Conservation (phyloP, 2,797 vertebrate species). For the Pogonophryne albipinna region DNA sequence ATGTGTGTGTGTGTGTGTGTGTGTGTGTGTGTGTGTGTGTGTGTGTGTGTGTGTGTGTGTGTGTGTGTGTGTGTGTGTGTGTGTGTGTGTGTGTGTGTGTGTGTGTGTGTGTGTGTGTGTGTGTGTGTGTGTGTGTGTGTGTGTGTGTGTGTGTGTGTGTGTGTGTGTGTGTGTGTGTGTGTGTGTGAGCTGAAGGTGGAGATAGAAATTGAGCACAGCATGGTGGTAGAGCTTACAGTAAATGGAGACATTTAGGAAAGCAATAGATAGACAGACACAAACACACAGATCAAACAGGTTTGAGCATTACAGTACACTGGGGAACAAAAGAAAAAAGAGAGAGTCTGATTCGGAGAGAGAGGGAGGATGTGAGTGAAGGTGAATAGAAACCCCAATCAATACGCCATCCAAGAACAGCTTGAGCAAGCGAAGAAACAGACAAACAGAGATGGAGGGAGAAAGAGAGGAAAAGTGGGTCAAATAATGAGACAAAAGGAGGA, state of each 20-base stretch:
- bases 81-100: conserved; percentile 12
- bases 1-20: no score
- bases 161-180: conserved; percentile 23
- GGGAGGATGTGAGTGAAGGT: conserved; percentile 70
- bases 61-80: conserved; percentile 24
- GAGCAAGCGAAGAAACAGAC: conserved; percentile 50
- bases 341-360: conserved; percentile 31
- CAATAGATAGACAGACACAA: conserved; percentile 74
- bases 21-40: conserved; percentile 19
- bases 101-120: conserved; percentile 3
- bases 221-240: conserved; percentile 75
- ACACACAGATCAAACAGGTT: conserved; percentile 77
- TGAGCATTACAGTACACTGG: conserved; percentile 76
- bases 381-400: conserved; percentile 84
- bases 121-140: conserved; percentile 20
- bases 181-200: conserved; percentile 19
- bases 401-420: conserved; percentile 71
- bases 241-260: conserved; percentile 80
- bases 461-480: conserved; percentile 71
- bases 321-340: conserved; percentile 68
- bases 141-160: conserved; percentile 20
- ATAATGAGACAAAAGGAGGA: conserved; percentile 61
- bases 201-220: conserved; percentile 35
- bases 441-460: conserved; percentile 30
- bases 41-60: conserved; percentile 21